Evolutionary conservation across 2,888 invertebrate species (phyloP), one percentile per base, ranked within the genome.

Genomic region (Dicycla oo): DNA sequence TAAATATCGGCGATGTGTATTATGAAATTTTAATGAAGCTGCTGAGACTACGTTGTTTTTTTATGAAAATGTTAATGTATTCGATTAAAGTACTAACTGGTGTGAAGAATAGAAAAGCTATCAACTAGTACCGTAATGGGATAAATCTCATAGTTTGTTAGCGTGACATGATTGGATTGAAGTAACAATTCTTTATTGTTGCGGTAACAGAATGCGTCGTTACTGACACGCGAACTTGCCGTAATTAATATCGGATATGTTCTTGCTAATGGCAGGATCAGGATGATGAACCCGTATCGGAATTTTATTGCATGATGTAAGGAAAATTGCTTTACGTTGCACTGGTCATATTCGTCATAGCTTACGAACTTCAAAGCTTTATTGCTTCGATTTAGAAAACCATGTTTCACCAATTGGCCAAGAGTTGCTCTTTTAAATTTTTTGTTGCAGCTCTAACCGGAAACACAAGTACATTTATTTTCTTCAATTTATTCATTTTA

Each of bases 81-180:
- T 71, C 69, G n/a, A 65, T 69, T 70, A 30, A 73, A 80, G 40
- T 69, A 73, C 47, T 71, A 66, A 67, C n/a, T 64, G 69, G 74
- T 69, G 62, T 79, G 74, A 84, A 79, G 75, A 79, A 79, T 71
- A 75, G 73, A 82, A 58, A 87, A 87, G 85, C 86, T 83, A 88
- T 88, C 83, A 81, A 80, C 58, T 73, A 80, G 85, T 92, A 93
- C 92, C 92, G 93, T 91, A 91, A 89, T 92, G 91, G 88, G 89
- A 89, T 91, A 91, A 87, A 88, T 91, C 91, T 89, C 90, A 90
- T 88, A 88, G 87, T 86, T 88, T 83, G 83, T 89, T 89, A 83
- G 89, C 90, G 88, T 90, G 90, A 89, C 86, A 86, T 85, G 89
- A 91, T 91, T 89, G 88, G 89, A 89, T 91, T 84, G 83, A 83